Evolutionary conservation across 2,888 invertebrate genomes (phyloP).

Genomic region (Tetranychus truncatus): DNA sequence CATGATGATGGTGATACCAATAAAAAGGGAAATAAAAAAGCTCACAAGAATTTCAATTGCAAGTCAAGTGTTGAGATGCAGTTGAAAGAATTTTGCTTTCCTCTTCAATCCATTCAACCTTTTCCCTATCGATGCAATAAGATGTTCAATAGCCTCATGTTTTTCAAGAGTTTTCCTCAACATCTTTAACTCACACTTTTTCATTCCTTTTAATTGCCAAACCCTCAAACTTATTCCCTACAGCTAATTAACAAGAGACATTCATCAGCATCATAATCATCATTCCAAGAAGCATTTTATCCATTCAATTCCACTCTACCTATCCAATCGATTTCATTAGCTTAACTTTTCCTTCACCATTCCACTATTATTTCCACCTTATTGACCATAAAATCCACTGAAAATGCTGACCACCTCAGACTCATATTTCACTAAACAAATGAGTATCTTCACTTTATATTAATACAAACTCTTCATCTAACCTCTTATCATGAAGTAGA

Average conservation of each 20-base stretch:
- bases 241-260: not conserved
- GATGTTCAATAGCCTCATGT: too few relatives aligned
- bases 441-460: not conserved
- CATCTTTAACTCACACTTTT: not conserved
- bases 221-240: not conserved
- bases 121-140: too few relatives aligned
- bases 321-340: not conserved
- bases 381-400: not conserved
- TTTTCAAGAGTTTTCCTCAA: not conserved
- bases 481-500: not conserved
- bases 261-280: not conserved
- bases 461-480: not conserved
- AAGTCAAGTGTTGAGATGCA: not conserved
- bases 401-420: not conserved
- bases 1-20: too few relatives aligned
- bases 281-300: not conserved
- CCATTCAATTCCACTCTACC: not conserved
- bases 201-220: not conserved
- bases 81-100: not conserved
- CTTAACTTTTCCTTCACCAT: not conserved
- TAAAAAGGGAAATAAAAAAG: not conserved
- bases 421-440: not conserved
- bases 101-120: not conserved
- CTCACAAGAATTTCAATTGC: not conserved
- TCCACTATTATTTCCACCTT: not conserved